These are phyloP conservation scores for Peromyscus aztecus DNA, from an alignment of 2,797 vertebrate genomes.

Conservation along the genomic window DNA sequence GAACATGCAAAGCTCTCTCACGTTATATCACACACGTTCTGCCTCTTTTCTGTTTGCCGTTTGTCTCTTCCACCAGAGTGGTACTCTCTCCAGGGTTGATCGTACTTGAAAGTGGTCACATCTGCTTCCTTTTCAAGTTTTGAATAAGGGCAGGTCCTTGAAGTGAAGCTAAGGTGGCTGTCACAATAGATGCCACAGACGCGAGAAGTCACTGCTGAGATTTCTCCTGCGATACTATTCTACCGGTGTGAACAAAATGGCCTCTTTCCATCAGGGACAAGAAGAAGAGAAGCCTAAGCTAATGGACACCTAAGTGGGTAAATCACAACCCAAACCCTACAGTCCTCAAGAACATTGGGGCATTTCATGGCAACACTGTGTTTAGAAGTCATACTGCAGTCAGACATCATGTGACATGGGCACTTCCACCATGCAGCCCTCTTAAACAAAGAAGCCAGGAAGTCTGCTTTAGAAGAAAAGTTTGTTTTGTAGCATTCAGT, in stretches of 20 bases:
- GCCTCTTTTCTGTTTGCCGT: not conserved
- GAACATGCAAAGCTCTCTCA: not conserved
- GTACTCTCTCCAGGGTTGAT: not conserved
- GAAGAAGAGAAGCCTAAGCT: not conserved
- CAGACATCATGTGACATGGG: not conserved
- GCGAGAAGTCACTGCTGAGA: not conserved
- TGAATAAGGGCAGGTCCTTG: not conserved
- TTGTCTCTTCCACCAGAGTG: not conserved
- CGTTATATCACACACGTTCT: not conserved
- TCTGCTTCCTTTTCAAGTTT: not conserved
- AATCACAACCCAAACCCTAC: slow-evolving; percentile 1
- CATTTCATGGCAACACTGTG: not conserved
- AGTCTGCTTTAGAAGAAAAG: not conserved
- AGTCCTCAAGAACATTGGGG: not conserved
- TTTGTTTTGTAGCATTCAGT: not conserved
- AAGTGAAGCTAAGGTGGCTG: not conserved
- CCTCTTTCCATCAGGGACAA: not conserved
- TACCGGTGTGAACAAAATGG: not conserved
- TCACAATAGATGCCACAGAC: not conserved
- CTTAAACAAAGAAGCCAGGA: not conserved
- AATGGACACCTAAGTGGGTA: not conserved
- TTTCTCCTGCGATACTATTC: not conserved
- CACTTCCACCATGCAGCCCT: not conserved
- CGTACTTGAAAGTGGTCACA: not conserved
- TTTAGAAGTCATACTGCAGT: not conserved